A percentile compares a stretch with the other conserved stretches of the same genome.
Conservation (phyloP, 2,113 vertebrate genomes). For the Plecotus auritus region DNA sequence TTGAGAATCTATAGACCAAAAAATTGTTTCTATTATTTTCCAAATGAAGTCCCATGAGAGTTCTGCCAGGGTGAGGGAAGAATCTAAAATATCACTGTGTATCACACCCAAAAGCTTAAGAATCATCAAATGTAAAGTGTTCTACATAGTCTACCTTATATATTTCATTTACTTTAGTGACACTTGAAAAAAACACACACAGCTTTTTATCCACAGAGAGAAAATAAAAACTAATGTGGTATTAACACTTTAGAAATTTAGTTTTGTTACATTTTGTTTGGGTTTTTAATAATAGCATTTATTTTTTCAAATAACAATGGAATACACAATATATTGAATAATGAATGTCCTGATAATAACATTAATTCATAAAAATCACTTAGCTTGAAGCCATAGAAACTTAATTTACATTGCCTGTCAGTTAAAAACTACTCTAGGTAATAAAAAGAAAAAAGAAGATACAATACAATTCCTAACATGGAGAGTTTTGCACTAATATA, state of each 20-base stretch:
- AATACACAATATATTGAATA: neutral
- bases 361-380: neutral
- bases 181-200: neutral
- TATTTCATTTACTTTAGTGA: neutral
- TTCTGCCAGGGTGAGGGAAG: neutral
- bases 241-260: neutral
- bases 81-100: neutral
- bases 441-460: neutral
- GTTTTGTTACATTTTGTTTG: neutral
- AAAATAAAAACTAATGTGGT: neutral
- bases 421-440: neutral
- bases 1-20: neutral
- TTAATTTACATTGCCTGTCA: neutral
- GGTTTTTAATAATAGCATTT: neutral
- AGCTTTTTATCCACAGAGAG: neutral
- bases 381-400: neutral
- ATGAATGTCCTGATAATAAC: neutral
- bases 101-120: neutral
- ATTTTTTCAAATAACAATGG: neutral
- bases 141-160: neutral
- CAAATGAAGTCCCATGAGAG: conserved; percentile 14
- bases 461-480: neutral
- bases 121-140: neutral
- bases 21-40: neutral
- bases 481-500: neutral